These are phyloP conservation scores for Troglohyphantes excavatus DNA, from an alignment of 2,888 invertebrate genomes.

Conservation along the genomic window DNA sequence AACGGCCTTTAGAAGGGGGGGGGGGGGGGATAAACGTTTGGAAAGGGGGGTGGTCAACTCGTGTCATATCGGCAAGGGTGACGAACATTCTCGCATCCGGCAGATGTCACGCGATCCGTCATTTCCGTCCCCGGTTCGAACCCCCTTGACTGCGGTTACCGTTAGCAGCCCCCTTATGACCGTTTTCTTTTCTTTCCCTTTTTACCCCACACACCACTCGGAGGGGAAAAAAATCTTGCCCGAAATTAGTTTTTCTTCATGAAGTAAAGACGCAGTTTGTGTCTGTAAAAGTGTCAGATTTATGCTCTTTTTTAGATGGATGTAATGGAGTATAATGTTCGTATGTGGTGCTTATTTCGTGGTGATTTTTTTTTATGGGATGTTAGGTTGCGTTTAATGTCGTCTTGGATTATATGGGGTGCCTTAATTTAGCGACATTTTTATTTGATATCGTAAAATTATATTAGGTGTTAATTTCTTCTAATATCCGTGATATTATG, in stretches of 20 bases:
- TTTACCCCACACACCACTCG: conserved; percentile 1
- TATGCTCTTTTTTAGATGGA: neutral
- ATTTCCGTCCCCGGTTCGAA: conserved; percentile 68
- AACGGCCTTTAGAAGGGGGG: conserved; percentile 30
- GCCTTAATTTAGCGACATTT: too few relatives aligned
- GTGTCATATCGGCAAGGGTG: conserved; percentile 67
- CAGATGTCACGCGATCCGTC: conserved; percentile 77
- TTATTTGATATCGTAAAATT: too few relatives aligned
- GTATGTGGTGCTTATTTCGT: neutral
- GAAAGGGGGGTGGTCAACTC: conserved; percentile 61
- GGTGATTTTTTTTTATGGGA: neutral
- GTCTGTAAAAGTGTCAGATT: neutral
- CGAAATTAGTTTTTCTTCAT: conserved; percentile 10
- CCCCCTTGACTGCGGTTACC: conserved; percentile 22
- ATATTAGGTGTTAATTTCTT: too few relatives aligned
- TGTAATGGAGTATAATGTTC: neutral
- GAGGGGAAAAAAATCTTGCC: neutral
- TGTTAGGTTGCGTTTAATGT: neutral
- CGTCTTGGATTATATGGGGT: neutral
- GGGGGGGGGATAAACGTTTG: conserved; percentile 37
- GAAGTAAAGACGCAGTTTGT: conserved; percentile 26
- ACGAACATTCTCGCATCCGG: conserved; percentile 74
- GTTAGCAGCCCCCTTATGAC: conserved; percentile 11
- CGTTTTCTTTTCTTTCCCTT: conserved; percentile 6
- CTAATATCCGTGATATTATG: too few relatives aligned